phyloP scores from a whole-genome alignment of 1,140 invertebrate species.

The Drosophila orosa region DNA sequence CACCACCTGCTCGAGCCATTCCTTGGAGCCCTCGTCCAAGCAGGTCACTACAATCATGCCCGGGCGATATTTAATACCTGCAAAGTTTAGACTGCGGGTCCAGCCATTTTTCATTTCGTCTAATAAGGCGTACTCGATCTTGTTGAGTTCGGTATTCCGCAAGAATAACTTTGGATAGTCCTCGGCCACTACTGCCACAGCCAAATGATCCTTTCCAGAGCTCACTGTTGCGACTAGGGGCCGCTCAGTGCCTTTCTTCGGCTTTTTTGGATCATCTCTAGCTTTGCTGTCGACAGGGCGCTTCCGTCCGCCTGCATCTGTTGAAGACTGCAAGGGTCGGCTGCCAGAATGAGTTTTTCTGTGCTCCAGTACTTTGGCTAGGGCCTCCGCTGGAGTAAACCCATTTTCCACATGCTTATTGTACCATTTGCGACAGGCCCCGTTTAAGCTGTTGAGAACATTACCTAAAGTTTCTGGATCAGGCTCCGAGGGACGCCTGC shows the following conservation, averaged over 20 bases:
- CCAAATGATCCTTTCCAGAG: not conserved
- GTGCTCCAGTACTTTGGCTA: constrained; percentile 4
- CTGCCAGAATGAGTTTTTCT: no score
- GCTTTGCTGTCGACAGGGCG: not conserved
- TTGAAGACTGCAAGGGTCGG: not conserved
- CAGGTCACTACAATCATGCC: constrained; percentile 4
- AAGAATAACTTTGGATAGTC: not conserved
- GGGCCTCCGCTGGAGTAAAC: not conserved
- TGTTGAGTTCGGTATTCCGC: not conserved
- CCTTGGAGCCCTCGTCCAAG: constrained; percentile 2
- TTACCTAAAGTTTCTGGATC: not conserved
- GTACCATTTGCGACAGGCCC: constrained; percentile 4
- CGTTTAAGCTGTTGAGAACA: not conserved
- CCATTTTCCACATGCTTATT: constrained; percentile 4
- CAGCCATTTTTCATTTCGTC: constrained; percentile 20
- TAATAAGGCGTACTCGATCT: not conserved
- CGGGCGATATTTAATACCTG: not conserved
- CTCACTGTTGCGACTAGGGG: not conserved
- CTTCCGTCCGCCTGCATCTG: not conserved
- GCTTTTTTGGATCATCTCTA: constrained; percentile 1
- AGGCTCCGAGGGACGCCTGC: not conserved
- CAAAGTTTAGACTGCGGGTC: constrained; percentile 17
- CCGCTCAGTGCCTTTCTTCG: not conserved
- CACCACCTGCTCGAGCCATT: constrained; percentile 12
- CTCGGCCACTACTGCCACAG: not conserved